Base-by-base conservation (phyloP, 2,113 vertebrate species). In the Gymnocephalus cernua region DNA sequence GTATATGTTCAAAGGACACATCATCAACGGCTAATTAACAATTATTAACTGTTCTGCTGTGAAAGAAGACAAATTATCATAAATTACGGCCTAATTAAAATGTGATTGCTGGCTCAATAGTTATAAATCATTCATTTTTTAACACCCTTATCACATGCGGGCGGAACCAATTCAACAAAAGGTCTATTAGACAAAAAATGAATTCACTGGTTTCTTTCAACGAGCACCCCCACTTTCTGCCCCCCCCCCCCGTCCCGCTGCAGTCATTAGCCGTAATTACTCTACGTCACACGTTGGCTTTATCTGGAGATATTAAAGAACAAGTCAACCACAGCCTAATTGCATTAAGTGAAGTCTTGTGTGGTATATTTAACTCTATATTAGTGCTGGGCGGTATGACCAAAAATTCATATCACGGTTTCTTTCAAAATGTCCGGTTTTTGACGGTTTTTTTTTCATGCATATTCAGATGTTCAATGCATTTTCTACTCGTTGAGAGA, bases 41-140 rank as follows among this genome's bases (percentile, higher is more conserved):
- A 93, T 94, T 94, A 95, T 95, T 93, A 95, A 94, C 91, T 91
- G 89, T 91, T 93, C 89, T 90, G 88, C 91, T 92, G 89, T 83
- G 88, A 95, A 93, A 92, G 92, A 90, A 92, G 92, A 92, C 88
- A 94, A 95, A 94, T 95, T 93, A 94, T 94, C 94, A 95, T 95
- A 94, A 94, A 94, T 95, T 90, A 95, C 92, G 48, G 88, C 90
- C 93, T 94, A 94, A 94, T 95, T 95, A 95, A 94, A 95, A 94
- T 90, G 90, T 94, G 93, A 94, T 94, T 94, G 93, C 91, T 93
- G 88, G 90, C 90, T 92, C 92, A 94, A 93, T 93, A 94, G 90
- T 94, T 94, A 94, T 94, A 94, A 93, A 94, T 95, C 94, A 95
- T 95, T 93, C 80, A 93, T 93, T 94, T 94, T 94, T 93, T 92